Percentiles rank a stretch among this genome's conserved stretches.
phyloP scores from a whole-genome alignment of 2,888 invertebrate genomes.

The Bembecia ichneumoniformis region DNA sequence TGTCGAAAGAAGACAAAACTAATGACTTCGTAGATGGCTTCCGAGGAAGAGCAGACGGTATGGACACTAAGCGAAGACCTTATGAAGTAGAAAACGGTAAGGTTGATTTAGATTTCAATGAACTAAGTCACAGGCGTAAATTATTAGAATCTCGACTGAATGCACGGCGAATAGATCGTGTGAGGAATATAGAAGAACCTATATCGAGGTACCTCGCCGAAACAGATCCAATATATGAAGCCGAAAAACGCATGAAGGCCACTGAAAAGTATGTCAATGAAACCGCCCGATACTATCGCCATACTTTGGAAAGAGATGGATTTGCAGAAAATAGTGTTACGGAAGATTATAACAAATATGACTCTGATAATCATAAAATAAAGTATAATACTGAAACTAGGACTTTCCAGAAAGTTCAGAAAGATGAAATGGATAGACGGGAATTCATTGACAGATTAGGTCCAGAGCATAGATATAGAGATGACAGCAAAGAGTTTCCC shows the following conservation, averaged over 20 bases:
- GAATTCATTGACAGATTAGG: constrained; percentile 48
- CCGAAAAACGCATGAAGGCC: constrained; percentile 62
- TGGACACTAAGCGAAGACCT: constrained; percentile 73
- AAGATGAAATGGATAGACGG: constrained; percentile 49
- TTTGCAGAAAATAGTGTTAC: constrained; percentile 64
- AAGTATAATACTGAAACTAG: constrained; percentile 60
- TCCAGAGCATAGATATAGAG: constrained; percentile 35
- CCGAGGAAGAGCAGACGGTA: constrained; percentile 77
- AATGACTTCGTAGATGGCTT: constrained; percentile 48
- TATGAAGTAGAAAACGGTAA: constrained; percentile 50
- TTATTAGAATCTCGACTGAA: constrained; percentile 83
- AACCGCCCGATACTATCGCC: constrained; percentile 70
- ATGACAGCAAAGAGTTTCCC: constrained; percentile 50
- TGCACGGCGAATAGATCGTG: constrained; percentile 67
- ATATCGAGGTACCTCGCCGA: constrained; percentile 57
- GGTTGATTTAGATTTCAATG: constrained; percentile 63
- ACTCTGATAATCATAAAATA: constrained; percentile 54
- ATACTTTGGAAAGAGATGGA: constrained; percentile 71
- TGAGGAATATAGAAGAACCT: constrained; percentile 47
- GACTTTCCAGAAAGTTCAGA: constrained; percentile 43
- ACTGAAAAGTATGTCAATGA: constrained; percentile 72
- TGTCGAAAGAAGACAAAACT: constrained; percentile 33
- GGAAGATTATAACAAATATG: constrained; percentile 65
- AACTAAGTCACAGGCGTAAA: constrained; percentile 81
- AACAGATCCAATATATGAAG: constrained; percentile 61